Base-by-base conservation (phyloP, 2,797 vertebrate species). In the Halcyon smyrnensis region DNA sequence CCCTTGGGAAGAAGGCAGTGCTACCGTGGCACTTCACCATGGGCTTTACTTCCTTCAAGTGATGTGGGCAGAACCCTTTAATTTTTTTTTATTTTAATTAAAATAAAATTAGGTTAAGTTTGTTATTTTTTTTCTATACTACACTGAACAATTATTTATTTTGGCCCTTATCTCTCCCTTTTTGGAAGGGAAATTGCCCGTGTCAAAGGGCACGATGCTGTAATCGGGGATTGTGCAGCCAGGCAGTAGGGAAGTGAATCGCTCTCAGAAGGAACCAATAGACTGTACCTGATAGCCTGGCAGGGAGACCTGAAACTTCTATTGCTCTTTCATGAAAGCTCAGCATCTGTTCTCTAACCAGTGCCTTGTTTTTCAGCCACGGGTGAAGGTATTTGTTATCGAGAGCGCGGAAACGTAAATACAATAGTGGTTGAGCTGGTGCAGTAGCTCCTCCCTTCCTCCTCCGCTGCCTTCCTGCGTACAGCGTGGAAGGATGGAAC, bases 371-470 rank as follows among this genome's bases (percentile, higher is more conserved):
- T 87, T 73, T 32, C 77, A 82, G 70, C 36, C 60, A 6, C 34
- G 9, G 11, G 15, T 37, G 86, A 32, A 67, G 23, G 36, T 63
- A 62, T 91, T 87, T 79, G 54, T 71, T 95, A 28, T 45, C 15
- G 5, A 24, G 59, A 51, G 88, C 7, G 79, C 77, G 93, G 96
- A 97, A 96, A 83, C 53, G 28, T 85, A 90, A 93, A 94, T 89
- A 97, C 96, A 97, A 96, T 96, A 30, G 95, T 45, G 67, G 27
- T 81, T n/a, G 59, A 34, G 37, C 62, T 90, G 90, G 62, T 90
- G 90, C 92, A 45, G 88, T 8, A 96, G 77, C 84, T 90, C 74
- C 96, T 97, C 96, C 93, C 96, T 97, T 96, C 96, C 95, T 97
- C 88, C 94, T 74, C 80, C 20, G 11, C 67, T 67, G 94, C 57